Base-by-base conservation (phyloP, 2,113 vertebrate species). In the Etia nguti region DNA sequence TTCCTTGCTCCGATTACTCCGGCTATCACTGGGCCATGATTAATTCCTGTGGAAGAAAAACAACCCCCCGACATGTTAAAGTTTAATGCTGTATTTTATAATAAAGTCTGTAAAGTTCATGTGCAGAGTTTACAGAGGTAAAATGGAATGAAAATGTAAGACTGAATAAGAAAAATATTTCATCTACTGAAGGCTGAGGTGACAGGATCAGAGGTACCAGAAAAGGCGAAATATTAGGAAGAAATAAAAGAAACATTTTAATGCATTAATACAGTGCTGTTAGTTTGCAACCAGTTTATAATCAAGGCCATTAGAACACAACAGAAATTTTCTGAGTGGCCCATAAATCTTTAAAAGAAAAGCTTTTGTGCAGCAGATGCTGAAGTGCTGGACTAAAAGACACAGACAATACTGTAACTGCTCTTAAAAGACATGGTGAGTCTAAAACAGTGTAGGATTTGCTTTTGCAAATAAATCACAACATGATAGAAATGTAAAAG, bases 1-100 rank as follows among this genome's bases (percentile, higher is more conserved):
- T 99, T 99, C 34, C 98, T 97, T n/a, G 99, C 98, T 18, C 99
- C 99, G 1, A 99, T 99, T 82, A 99, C 99, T 7, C 99, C 98
- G 3, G 99, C 99, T 11, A 99, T 98, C 81, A 99, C 98, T 0
- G 98, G 98, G 48, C 98, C 99, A 0, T 99, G 97, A 89, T 99
- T 99, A 87, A 99, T 99, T 10, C 99, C 99, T 99, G 90, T 22
- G 29, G 41, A 18, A 18, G 36, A 6, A 16, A 41, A 55, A 2
- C 50, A 80, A 59, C 3, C 36, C 38, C 29, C 43, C 3, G 1
- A 20, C n/a, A 65, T 48, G 13, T 34, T 48, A 24, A n/a, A 13
- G 26, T 83, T 65, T 12, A 20, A 1, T 1, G 24, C 15, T 20
- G 29, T 56, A 48, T 41, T 86, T 73, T 13, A 9, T 22, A 4